Evolutionary conservation across 2,888 invertebrate species (phyloP).

Genomic region (Steinernema scapterisci): DNA sequence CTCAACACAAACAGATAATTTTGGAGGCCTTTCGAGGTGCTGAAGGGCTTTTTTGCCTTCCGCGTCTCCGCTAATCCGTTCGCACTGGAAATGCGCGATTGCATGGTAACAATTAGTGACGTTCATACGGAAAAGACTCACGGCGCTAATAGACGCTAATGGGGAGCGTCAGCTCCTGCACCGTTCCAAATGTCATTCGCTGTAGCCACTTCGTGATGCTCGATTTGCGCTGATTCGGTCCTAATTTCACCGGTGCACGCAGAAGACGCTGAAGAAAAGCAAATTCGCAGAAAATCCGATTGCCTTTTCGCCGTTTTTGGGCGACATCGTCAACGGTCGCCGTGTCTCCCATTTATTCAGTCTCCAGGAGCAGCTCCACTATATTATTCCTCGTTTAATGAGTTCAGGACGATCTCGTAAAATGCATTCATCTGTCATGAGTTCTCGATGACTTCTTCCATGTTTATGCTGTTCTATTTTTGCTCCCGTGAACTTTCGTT

Average conservation of each 20-base stretch:
- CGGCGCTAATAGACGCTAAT: constrained; percentile 23
- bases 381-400: constrained; percentile 20
- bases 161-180: constrained; percentile 13
- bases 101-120: constrained; percentile 32
- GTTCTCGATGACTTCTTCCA: constrained; percentile 6
- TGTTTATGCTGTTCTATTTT: constrained; percentile 10
- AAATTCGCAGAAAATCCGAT: constrained; percentile 8
- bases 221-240: neutral
- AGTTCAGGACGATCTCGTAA: constrained; percentile 22
- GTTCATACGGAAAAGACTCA: neutral
- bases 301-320: neutral
- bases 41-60: neutral
- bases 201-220: neutral
- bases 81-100: neutral
- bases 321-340: too few species aligned
- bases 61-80: constrained; percentile 25
- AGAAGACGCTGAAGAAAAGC: neutral
- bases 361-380: neutral
- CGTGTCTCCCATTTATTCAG: neutral
- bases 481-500: neutral
- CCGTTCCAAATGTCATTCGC: neutral
- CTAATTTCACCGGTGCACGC: neutral
- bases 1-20: neutral
- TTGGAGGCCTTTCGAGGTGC: neutral
- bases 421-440: constrained; percentile 22